Evolutionary conservation across 30 jellyfish, hydroid and myxozoan genomes (phyloP), one percentile per base, ranked within the genome.

Genomic region (Aurelia aurita complex sp. Pacific): DNA sequence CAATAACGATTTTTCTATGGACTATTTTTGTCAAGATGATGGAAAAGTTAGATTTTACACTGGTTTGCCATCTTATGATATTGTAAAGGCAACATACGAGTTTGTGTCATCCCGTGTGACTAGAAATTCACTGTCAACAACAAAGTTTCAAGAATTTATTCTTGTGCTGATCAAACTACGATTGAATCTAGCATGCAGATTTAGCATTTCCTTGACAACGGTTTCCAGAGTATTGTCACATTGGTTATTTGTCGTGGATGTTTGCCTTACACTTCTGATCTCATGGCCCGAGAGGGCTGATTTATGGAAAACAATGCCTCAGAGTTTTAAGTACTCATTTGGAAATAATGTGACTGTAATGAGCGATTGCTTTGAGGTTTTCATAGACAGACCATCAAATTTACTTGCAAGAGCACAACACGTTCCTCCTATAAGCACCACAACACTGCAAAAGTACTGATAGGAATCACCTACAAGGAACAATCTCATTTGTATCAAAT

Each of bases 401-500:
- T 55, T 82, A 51, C 52, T 70, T 18, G 91, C 91, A 54, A 69
- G 91, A 55, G 91, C 91, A 32, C 91, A 82, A 54, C 91, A 54
- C 67, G 9, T 59, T 82, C 87, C 10, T 33, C 72, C 3, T 80
- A 80, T 63, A 80, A 80, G 70, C 72, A 66, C 82, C 81, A 79
- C 46, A 79, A 79, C 43, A 79, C 82, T 1, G 85, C 43, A 10
- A 79, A 79, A 46, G 82, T 64, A 63, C 68, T 79, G 46, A 23
- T 79, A 12, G 89, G 82, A 13, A 79, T 79, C 23, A 59, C 89
- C 23, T 83, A 52, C 86, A 76, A 54, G 79, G 86, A 11, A 51
- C 86, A 3, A 62, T 79, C 16, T 16, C 46, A 16, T 52, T 66
- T 80, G 74, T 80, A 16, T 80, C 90, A 34, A 38, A 80, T 10